phyloP scores from a whole-genome alignment of 2,888 invertebrate species.

The Meiosimyza decipiens region DNA sequence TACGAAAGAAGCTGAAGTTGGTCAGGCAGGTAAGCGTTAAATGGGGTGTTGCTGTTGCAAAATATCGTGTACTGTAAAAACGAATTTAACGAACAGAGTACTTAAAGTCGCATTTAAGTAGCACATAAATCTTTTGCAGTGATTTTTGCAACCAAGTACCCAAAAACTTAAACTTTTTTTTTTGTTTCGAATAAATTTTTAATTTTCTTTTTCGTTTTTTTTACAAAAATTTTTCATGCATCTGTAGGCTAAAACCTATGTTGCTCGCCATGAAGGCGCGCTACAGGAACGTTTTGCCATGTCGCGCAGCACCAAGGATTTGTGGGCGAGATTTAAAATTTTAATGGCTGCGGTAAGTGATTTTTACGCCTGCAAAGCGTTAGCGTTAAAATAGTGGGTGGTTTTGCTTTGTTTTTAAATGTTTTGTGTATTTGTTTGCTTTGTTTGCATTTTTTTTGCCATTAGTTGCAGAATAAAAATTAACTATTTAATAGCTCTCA shows the following conservation, averaged over 20 bases:
- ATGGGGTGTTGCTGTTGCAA: background rate
- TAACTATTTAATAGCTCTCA: too few species aligned
- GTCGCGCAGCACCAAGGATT: slow-evolving; percentile 85
- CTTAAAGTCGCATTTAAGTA: slow-evolving; percentile 9
- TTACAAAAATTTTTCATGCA: slow-evolving; percentile 33
- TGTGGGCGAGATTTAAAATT: slow-evolving; percentile 86
- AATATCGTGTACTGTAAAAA: background rate
- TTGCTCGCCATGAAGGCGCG: slow-evolving; percentile 90
- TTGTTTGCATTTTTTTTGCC: too few species aligned
- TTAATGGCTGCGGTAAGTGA: slow-evolving; percentile 79
- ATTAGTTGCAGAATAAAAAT: too few species aligned
- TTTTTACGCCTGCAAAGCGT: slow-evolving; percentile 53
- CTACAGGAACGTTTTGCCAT: slow-evolving; percentile 90
- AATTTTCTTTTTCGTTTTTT: slow-evolving; percentile 20
- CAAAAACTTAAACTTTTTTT: slow-evolving; percentile 1
- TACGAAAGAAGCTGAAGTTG: slow-evolving; percentile 83
- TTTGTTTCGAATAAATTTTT: slow-evolving; percentile 10
- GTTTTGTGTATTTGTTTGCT: background rate
- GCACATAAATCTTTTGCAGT: slow-evolving; percentile 18
- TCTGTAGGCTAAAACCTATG: slow-evolving; percentile 82
- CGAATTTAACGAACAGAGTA: background rate
- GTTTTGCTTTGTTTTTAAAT: background rate
- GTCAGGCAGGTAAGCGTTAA: slow-evolving; percentile 73
- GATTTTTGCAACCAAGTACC: slow-evolving; percentile 20
- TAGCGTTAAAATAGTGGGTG: slow-evolving; percentile 44